phyloP scores from a whole-genome alignment of 2,113 vertebrate species.

The Bombycilla garrulus region DNA sequence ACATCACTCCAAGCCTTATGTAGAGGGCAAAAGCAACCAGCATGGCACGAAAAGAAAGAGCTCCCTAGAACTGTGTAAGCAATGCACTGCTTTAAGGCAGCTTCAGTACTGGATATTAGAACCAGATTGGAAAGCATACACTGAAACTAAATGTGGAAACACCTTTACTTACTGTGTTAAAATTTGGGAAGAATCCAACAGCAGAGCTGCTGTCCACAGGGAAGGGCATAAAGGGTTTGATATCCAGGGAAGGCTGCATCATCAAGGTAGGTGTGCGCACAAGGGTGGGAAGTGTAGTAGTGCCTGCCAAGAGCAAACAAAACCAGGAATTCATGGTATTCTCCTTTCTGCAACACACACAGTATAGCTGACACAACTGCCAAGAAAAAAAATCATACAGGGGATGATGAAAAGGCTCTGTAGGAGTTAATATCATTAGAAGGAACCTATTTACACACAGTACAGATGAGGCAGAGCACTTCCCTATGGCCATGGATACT shows the following conservation, averaged over 20 bases:
- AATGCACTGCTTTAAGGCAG: background rate
- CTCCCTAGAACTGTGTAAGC: background rate
- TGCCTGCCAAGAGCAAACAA: slow-evolving; percentile 79
- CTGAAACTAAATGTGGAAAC: slow-evolving; percentile 30
- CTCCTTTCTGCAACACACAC: background rate
- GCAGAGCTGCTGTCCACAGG: slow-evolving; percentile 87
- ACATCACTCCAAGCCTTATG: background rate
- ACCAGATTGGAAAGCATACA: background rate
- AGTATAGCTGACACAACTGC: background rate
- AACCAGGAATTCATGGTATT: slow-evolving; percentile 61
- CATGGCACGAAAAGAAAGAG: background rate
- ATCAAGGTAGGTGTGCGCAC: slow-evolving; percentile 85
- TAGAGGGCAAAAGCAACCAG: background rate
- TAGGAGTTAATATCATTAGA: slow-evolving; percentile 13
- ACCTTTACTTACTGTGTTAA: slow-evolving; percentile 89
- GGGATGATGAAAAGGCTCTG: background rate
- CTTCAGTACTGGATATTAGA: background rate
- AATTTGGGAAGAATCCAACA: slow-evolving; percentile 95
- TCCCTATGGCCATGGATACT: background rate
- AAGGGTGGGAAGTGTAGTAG: slow-evolving; percentile 82
- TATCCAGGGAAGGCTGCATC: slow-evolving; percentile 89
- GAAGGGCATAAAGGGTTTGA: slow-evolving; percentile 91
- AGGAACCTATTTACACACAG: slow-evolving; percentile 19
- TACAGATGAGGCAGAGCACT: slow-evolving; percentile 15
- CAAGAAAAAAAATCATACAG: background rate